Evolutionary conservation across 2,113 vertebrate genomes (phyloP).

Genomic region (Eulacestoma nigropectus): DNA sequence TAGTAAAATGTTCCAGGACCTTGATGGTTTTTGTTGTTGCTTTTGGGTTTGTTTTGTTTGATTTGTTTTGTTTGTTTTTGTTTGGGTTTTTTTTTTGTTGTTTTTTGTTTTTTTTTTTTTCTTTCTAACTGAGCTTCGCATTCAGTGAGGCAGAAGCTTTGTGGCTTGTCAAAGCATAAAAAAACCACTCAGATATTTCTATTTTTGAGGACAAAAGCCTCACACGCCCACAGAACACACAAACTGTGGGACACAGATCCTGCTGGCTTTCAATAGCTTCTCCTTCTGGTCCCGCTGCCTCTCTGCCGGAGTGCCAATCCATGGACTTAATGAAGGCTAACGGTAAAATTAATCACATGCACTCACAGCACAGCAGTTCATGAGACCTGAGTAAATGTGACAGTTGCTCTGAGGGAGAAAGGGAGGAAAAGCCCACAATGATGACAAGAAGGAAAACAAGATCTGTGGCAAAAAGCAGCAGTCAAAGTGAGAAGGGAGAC

Average conservation of each 20-base stretch:
- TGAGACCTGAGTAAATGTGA: slow-evolving; percentile 40
- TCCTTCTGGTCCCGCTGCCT: slow-evolving; percentile 37
- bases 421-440: not conserved
- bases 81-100: not conserved
- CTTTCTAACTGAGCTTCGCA: not conserved
- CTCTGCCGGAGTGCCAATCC: not conserved
- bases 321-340: slow-evolving; percentile 58
- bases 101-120: not conserved
- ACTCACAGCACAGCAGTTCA: not conserved
- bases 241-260: not conserved
- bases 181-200: not conserved
- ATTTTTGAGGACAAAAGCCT: slow-evolving; percentile 4
- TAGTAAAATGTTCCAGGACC: not conserved
- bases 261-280: slow-evolving; percentile 32
- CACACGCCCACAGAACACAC: not conserved
- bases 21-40: not conserved
- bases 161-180: not conserved
- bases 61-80: not conserved
- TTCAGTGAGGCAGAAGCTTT: not conserved
- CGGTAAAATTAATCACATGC: slow-evolving; percentile 41
- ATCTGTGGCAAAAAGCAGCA: not conserved
- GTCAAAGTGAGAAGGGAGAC: not conserved
- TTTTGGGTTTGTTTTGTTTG: not conserved
- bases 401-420: slow-evolving; percentile 29
- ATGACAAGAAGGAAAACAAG: not conserved